Evolutionary conservation across 2,888 invertebrate species (phyloP).

Genomic region (Cinara cedri): DNA sequence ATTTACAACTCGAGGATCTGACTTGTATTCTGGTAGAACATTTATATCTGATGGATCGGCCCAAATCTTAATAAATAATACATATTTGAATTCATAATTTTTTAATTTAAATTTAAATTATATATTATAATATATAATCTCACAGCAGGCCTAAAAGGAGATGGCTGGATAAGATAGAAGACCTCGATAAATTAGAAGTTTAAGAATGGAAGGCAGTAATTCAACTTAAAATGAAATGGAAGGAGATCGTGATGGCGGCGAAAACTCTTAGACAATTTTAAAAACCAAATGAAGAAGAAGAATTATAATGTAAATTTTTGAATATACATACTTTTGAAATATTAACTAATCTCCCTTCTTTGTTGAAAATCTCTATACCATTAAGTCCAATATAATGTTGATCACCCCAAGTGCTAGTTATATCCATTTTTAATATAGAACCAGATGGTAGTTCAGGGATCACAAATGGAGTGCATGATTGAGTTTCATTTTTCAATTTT

Average conservation of each 20-base stretch:
- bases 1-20: conserved; percentile 69
- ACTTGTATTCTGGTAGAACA: conserved; percentile 72
- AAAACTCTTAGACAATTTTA: no score
- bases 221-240: no score
- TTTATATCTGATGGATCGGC: conserved; percentile 69
- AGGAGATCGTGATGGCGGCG: no score
- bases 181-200: no score
- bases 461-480: conserved; percentile 66
- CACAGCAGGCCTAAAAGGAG: no score
- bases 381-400: conserved; percentile 79
- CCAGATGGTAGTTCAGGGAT: conserved; percentile 80
- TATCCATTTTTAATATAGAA: conserved; percentile 71
- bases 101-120: not conserved
- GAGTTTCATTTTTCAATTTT: conserved; percentile 33
- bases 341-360: conserved; percentile 68
- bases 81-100: not conserved
- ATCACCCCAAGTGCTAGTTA: conserved; percentile 80
- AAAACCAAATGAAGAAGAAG: no score
- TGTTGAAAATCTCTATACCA: conserved; percentile 77
- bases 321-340: conserved; percentile 68
- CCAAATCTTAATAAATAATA: conserved; percentile 64
- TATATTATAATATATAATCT: no score
- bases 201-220: no score
- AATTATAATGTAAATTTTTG: no score
- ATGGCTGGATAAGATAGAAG: no score